Evolutionary conservation across 92 coral and sea anemone genomes (phyloP).

Genomic region (Metridium senile): DNA sequence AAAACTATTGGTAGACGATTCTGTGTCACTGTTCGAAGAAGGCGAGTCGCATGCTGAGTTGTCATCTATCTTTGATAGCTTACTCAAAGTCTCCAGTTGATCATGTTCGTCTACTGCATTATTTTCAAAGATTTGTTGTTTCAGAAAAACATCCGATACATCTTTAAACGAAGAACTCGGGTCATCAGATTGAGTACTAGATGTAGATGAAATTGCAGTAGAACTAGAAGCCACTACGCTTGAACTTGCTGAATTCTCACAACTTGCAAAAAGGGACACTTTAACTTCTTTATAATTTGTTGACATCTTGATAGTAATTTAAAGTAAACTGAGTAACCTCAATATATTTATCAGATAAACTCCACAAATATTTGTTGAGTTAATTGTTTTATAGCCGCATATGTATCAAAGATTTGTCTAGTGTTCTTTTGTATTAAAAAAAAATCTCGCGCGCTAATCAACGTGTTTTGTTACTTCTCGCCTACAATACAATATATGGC

Average conservation of each 20-base stretch:
- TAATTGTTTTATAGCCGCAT: no score
- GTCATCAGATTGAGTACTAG: not conserved
- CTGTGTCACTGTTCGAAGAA: not conserved
- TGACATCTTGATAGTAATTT: not conserved
- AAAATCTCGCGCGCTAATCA: no score
- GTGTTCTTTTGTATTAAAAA: no score
- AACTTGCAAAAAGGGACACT: not conserved
- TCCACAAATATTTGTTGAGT: no score
- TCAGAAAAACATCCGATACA: not conserved
- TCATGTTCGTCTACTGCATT: not conserved
- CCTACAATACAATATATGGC: no score
- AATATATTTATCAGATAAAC: no score
- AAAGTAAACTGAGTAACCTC: no score
- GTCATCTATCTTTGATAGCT: not conserved
- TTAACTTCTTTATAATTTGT: not conserved
- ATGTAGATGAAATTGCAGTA: not conserved
- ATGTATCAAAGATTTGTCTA: no score
- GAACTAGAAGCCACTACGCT: not conserved
- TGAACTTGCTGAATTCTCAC: not conserved
- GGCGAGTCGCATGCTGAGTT: not conserved
- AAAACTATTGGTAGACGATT: not conserved
- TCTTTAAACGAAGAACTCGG: not conserved
- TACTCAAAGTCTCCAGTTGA: not conserved
- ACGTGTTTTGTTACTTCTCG: no score
- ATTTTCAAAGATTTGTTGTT: not conserved